Evolutionary conservation across 2,113 vertebrate genomes (phyloP), one percentile per base, ranked within the genome.

Genomic region (Labrus mixtus): DNA sequence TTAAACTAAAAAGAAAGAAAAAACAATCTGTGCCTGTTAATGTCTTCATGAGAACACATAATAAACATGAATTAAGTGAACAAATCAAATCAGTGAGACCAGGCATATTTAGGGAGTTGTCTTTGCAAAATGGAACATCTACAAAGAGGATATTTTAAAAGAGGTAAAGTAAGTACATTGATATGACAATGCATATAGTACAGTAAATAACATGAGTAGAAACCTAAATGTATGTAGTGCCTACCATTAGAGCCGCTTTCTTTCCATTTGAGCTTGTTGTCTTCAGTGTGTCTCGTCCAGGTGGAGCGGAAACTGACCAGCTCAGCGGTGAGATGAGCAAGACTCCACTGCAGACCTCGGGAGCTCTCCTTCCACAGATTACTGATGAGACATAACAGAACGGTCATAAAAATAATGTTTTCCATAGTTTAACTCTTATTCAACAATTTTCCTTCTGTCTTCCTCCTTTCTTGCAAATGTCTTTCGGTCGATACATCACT

Each of bases 221-320:
- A 1, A 25, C 25, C 1, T 33, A 6, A 41, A 41, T 41, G 39
- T 10, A 10, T 39, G 37, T 39, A 4, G 17, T 8, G 68, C 79
- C 7, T 85, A 97, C 97, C 96, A 10, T 97, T 97, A 8, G 95
- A 94, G 1, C 95, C 95, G 73, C 93, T 90, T 45, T 97, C 96
- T 90, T 97, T 98, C 97, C 97, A 97, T 78, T 96, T 97, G 81
- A 96, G 93, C 87, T 97, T 98, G 94, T 98, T 98, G 90, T 98
- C 97, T 83, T 98, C 97, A 60, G 96, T 97, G 90, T 96, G 93
- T 64, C 95, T 95, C 61, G 90, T 94, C 97, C 97, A 98, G 1
- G 95, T 96, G 50, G 96, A 94, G 37, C 97, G 95, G 91, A 98
- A 98, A 57, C 95, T 95, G 72, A 95, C 94, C 82, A 98, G 94